Evolutionary conservation across 2,888 invertebrate species (phyloP), one percentile per base, ranked within the genome.

Genomic region (Parochlus steinenii): DNA sequence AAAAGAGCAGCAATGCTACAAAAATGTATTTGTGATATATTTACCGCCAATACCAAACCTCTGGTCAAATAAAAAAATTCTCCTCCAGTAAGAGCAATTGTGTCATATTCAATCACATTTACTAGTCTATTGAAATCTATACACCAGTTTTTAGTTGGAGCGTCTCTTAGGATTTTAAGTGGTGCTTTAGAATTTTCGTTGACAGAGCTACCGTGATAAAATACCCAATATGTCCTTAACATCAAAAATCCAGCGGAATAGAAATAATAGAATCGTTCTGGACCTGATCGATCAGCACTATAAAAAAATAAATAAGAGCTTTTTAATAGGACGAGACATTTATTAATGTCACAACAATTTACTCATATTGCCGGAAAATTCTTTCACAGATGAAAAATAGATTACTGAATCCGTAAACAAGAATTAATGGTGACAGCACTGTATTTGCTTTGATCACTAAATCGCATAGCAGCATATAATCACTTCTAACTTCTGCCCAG

Each of bases 101-200:
- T 16, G 14, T 36, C 25, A 23, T 29, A 23, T 10, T 36, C 30
- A 16, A 36, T 15, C 4, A 36, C 36, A 23, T 36, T 30, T 4
- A 36, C 12, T 16, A 36, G 36, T 17, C 36, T 29, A 30, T 30
- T n/a, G n/a, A n/a, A n/a, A n/a, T n/a, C n/a, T n/a, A n/a, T n/a
- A n/a, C n/a, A n/a, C n/a, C n/a, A 36, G 4, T 15, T 23, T 10
- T 36, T 26, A 16, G 19, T 24, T 5, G 30, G 30, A 17, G 30
- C 30, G 11, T 35, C 35, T n/a, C 35, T 28, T n/a, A 35, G n/a
- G 14, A 36, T 14, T 19, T 29, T 5, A n/a, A 36, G 16, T 8
- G 26, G 15, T 17, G 22, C 36, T 2, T 14, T 17, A 7, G 24
- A 23, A 10, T 36, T 30, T 14, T 36, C 36, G 23, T 36, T 36